These are phyloP conservation scores for Empidonax traillii DNA, from an alignment of 2,113 vertebrate species.

Conservation along the genomic window DNA sequence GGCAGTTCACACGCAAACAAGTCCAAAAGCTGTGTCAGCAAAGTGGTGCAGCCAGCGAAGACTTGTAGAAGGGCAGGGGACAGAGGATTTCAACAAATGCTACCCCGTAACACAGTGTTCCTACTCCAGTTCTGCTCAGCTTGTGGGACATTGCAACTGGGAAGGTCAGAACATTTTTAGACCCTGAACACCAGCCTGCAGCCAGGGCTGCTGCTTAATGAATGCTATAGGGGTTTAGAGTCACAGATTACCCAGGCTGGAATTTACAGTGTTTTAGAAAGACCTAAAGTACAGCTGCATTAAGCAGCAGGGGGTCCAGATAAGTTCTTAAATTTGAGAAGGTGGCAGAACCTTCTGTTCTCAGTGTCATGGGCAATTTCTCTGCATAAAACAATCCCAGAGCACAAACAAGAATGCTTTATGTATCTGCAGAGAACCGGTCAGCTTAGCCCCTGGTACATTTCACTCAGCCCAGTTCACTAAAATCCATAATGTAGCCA, in stretches of 20 bases:
- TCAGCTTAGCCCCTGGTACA: not conserved
- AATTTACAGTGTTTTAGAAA: constrained; percentile 20
- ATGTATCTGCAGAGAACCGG: not conserved
- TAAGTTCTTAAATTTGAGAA: constrained; percentile 24
- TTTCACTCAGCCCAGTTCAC: not conserved
- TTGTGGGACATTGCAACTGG: not conserved
- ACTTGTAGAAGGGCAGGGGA: not conserved
- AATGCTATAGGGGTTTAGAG: not conserved
- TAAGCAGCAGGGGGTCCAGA: constrained; percentile 32
- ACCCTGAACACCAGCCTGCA: not conserved
- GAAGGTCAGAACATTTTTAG: constrained; percentile 22
- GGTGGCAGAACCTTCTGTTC: constrained; percentile 10
- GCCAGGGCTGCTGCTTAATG: not conserved
- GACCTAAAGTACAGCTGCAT: constrained; percentile 41
- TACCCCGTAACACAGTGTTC: not conserved
- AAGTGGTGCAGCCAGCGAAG: not conserved
- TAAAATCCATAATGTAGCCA: not conserved
- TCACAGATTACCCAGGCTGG: not conserved
- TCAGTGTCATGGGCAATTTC: not conserved
- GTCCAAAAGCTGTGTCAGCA: not conserved
- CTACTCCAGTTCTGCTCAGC: not conserved
- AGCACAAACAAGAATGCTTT: not conserved
- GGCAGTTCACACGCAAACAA: not conserved
- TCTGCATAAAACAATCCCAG: not conserved
- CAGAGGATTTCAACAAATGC: not conserved